Base-by-base conservation (phyloP, 1,140 invertebrate genomes). In the Cepaea nemoralis region DNA sequence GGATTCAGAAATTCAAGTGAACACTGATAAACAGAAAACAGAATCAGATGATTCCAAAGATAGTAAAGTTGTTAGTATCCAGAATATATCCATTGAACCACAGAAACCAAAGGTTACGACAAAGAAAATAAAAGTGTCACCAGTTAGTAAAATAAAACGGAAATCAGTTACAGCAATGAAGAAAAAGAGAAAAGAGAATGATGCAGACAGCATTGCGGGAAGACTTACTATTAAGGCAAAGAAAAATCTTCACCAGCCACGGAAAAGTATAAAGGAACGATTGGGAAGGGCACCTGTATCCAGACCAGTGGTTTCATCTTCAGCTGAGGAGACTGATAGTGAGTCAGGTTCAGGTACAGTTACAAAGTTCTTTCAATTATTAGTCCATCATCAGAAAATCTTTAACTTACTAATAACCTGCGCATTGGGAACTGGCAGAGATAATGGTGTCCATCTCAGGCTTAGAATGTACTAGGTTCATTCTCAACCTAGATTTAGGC, bases 271-370 rank as follows among this genome's bases (percentile, higher is more conserved):
- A 6, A 63, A 39, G 37, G 55, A 77, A 14, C 75, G 55, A 63
- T 45, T 63, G 22, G 75, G 55, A 8, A 39, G 14, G 66, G 55
- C 55, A 40, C 31, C 75, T 24, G 19, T 40, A 39, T n/a, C 5
- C 27, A 3, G 27, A 5, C 35, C 31, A 2, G 73, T 22, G 40
- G 22, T 31, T 39, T 5, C 19, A 8, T 33, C 40, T 75, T 37
- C 45, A 37, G 3, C 50, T 2, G 8, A 8, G 22, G 50, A 55
- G 22, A 55, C 5, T 35, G n/a, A 75, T 27, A 55, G 40, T 50
- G 73, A 75, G 31, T 50, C 42, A 48, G 35, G 45, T 75, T 45
- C 73, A 40, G 69, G 69, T 70, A 70, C n/a, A n/a, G n/a, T n/a
- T n/a, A n/a, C n/a, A n/a, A n/a, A n/a, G n/a, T n/a, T n/a, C n/a